Percentiles rank a stretch among this genome's conserved stretches.
phyloP scores from a whole-genome alignment of 2,113 vertebrate species.

The Hyaena hyaena region DNA sequence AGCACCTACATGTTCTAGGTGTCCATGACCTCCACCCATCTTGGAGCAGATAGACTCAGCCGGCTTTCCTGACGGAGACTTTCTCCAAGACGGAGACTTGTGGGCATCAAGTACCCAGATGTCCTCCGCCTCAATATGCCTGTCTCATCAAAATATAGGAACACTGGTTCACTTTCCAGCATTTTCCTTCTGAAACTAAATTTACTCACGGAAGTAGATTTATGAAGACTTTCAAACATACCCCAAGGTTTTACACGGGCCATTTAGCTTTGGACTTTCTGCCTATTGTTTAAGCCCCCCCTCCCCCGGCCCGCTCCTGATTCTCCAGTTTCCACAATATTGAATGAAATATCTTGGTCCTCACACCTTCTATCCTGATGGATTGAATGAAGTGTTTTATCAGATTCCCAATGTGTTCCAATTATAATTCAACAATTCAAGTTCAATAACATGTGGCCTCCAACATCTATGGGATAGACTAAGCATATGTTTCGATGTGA shows the following conservation, averaged over 20 bases:
- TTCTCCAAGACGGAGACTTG: not conserved
- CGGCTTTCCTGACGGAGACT: not conserved
- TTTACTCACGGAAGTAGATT: not conserved
- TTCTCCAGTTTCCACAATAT: not conserved
- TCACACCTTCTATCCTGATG: not conserved
- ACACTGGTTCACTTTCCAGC: not conserved
- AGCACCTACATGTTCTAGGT: not conserved
- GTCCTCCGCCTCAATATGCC: not conserved
- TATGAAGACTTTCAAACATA: not conserved
- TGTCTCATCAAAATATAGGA: not conserved
- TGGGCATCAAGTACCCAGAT: not conserved
- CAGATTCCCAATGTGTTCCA: not conserved
- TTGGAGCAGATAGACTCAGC: not conserved
- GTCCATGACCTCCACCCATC: not conserved
- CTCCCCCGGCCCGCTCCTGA: too few species aligned
- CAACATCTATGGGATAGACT: not conserved
- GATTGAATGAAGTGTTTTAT: not conserved
- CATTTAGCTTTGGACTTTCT: not conserved
- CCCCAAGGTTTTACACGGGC: not conserved
- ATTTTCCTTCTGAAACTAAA: not conserved
- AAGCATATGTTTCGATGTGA: accelerated
- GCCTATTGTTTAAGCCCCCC: not conserved
- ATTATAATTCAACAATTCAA: accelerated
- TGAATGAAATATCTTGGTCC: not conserved
- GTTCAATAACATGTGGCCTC: not conserved